A percentile compares a stretch with the other conserved stretches of the same genome.
phyloP scores from a whole-genome alignment of 1,140 invertebrate genomes.

The Neodiprion virginianus region DNA sequence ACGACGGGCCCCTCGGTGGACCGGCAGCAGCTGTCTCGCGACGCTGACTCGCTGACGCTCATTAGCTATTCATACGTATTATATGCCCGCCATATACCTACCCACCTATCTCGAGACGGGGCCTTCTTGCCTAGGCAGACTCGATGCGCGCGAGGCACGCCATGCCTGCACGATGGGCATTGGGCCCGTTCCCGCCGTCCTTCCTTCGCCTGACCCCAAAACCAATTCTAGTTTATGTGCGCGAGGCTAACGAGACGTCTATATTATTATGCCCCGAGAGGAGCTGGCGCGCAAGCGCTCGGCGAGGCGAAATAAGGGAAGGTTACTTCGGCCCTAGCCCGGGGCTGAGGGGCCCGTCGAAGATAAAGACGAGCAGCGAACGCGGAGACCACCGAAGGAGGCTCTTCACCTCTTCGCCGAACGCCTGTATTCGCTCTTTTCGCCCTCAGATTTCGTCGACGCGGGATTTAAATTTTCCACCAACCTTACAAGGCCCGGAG shows the following conservation, averaged over 20 bases:
- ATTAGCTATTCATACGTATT: slow-evolving; percentile 56
- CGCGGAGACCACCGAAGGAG: slow-evolving; percentile 1
- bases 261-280: slow-evolving; percentile 55
- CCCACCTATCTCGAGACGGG: neutral
- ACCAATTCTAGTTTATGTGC: slow-evolving; percentile 44
- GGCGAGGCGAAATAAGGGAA: slow-evolving; percentile 1
- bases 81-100: no score
- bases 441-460: no score
- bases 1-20: slow-evolving; percentile 30
- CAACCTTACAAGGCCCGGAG: no score
- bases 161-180: neutral
- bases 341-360: neutral
- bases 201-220: slow-evolving; percentile 37
- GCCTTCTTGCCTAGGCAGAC: neutral
- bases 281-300: neutral
- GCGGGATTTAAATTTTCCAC: no score
- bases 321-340: slow-evolving; percentile 2
- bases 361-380: neutral
- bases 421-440: no score
- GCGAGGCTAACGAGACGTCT: slow-evolving; percentile 53
- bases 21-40: slow-evolving; percentile 28
- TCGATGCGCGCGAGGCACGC: neutral
- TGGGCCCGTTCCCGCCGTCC: neutral
- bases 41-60: slow-evolving; percentile 31
- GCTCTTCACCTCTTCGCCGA: neutral